Evolutionary conservation across 2,888 invertebrate species (phyloP).

Genomic region (Acleris cristana): DNA sequence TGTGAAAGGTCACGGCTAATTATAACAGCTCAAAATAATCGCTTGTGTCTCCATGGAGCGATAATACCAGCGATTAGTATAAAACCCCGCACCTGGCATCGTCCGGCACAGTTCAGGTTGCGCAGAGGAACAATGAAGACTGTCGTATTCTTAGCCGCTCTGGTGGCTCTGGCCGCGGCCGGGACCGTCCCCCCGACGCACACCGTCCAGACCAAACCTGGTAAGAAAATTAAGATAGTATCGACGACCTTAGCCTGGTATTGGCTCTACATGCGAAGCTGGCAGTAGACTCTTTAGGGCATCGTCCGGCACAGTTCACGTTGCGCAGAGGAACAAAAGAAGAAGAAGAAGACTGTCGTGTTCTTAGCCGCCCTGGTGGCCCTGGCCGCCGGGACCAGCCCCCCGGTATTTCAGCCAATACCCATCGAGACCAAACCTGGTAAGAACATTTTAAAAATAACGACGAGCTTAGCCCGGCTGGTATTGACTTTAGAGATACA

Average conservation of each 20-base stretch:
- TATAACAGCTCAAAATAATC: neutral
- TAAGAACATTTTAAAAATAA: slow-evolving; percentile 40
- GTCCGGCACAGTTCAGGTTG: slow-evolving; percentile 62
- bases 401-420: slow-evolving; percentile 43
- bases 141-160: slow-evolving; percentile 70
- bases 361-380: slow-evolving; percentile 69
- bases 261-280: too few species aligned
- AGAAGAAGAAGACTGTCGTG: slow-evolving; percentile 81
- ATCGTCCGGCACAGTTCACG: slow-evolving; percentile 60
- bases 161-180: slow-evolving; percentile 67
- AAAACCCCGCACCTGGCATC: neutral
- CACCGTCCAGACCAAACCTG: slow-evolving; percentile 50
- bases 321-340: slow-evolving; percentile 55
- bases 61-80: slow-evolving; percentile 9
- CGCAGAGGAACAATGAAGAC: slow-evolving; percentile 72
- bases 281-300: too few species aligned
- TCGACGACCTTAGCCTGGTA: neutral
- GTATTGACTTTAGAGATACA: too few species aligned
- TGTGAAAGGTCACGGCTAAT: too few species aligned
- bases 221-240: slow-evolving; percentile 45
- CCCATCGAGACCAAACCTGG: slow-evolving; percentile 52
- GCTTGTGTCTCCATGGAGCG: neutral
- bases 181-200: slow-evolving; percentile 49
- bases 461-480: too few species aligned
- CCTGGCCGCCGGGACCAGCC: slow-evolving; percentile 58